Base-by-base conservation (phyloP, 2,797 vertebrate species). In the Antrozous pallidus region DNA sequence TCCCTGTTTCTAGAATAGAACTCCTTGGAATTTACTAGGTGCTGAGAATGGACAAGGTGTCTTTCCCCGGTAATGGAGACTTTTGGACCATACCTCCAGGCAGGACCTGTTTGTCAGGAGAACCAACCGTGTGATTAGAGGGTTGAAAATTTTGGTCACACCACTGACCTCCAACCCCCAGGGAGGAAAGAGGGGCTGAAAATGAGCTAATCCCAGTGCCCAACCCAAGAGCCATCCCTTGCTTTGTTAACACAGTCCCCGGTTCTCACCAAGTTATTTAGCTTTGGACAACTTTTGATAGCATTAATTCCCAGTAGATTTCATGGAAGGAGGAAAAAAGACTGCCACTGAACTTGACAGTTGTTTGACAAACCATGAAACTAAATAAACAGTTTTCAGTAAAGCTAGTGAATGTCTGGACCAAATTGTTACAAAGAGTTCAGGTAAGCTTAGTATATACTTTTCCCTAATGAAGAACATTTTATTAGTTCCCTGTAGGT, bases 361-460 rank as follows among this genome's bases (percentile, higher is more conserved):
- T 81, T 82, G n/a, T 91, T 61, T 95, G 86, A 91, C 78, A 95
- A 45, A 51, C 28, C 61, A 38, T 70, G 70, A 91, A 93, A 89
- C 33, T 31, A 94, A 95, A 90, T 56, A 93, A 95, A 40, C 36
- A 33, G 92, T 16, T 3, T 65, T 51, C 83, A 42, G 40, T 45
- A 70, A 90, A 94, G 65, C 54, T 40, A 56, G 47, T 14, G 38
- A 73, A 51, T 45, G n/a, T 36, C 20, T 26, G 7, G 67, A 91
- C 16, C 92, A 51, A 91, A 45, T 47, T 49, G 69, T 58, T 92
- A 56, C 13, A 71, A 65, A 56, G n/a, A 63, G 12, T 51, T 79
- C 8, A 69, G 74, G n/a, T 38, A 91, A 91, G 67, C 16, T 49
- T 61, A 47, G 22, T 17, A 33, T 9, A 5, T n/a, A 38, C 38